Evolutionary conservation across 2,113 vertebrate species (phyloP), one percentile per base, ranked within the genome.

Genomic region (Balaeniceps rex): DNA sequence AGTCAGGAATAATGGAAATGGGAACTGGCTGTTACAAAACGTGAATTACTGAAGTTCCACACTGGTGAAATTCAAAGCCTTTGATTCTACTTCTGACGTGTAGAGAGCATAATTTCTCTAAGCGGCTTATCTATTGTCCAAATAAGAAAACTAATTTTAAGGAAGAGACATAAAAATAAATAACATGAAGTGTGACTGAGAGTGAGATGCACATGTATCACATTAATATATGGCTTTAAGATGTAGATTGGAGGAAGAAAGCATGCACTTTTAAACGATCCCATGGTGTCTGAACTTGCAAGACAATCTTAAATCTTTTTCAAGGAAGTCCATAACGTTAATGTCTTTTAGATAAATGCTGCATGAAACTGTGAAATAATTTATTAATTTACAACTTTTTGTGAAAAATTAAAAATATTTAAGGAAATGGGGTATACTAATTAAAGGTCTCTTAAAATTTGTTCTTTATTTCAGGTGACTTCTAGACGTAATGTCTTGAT

Each of bases 1-100:
- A 98, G 98, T 98, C 97, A 98, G 97, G 94, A 98, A 98, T 98
- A 98, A 98, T 97, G 97, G 97, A 97, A 96, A 97, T 83, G 60
- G 93, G 92, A 97, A 96, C 96, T 93, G 97, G 72, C 97, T 96
- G 61, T 95, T 97, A 91, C 86, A 94, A 95, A 94, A 94, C 14
- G 77, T 80, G 96, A 95, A 91, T 96, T 91, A 89, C 93, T 87
- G 76, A 94, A 97, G 86, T 94, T 97, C 87, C 96, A 85, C 14
- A 22, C 68, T 84, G 63, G 85, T 89, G 61, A 92, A 66, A 90
- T 83, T 76, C 31, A 52, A 84, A 91, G 86, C 88, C 97, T 95
- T 96, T 93, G 84, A 89, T 96, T 95, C 26, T 58, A 11, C n/a
- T 92, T 54, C 88, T 86, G 90, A 76, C 2, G 8, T 55, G 55